A percentile compares a stretch with the other conserved stretches of the same genome.
Evolutionary conservation across 1,140 invertebrate species (phyloP).

Genomic region (Coelopa frigida): DNA sequence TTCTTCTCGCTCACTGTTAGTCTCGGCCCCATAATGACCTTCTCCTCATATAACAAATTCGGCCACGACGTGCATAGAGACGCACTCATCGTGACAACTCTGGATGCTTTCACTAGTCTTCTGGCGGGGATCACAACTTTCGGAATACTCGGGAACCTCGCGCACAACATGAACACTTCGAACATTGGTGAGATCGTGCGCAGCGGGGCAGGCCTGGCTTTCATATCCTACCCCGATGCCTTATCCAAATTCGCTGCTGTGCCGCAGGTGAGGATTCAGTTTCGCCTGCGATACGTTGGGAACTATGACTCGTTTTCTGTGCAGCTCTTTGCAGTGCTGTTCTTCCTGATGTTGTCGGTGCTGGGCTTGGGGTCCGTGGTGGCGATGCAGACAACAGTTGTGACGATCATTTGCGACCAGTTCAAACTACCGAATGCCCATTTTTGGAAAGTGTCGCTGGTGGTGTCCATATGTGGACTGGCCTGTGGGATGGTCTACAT

Average conservation of each 20-base stretch:
- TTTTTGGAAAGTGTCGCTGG: conserved; percentile 56
- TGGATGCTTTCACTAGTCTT: conserved; percentile 68
- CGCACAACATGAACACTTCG: conserved; percentile 51
- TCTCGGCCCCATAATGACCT: conserved; percentile 70
- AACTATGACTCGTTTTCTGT: too few species aligned
- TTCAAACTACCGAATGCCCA: conserved; percentile 60
- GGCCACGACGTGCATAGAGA: conserved; percentile 73
- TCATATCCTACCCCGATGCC: conserved; percentile 84
- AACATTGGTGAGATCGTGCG: conserved; percentile 53
- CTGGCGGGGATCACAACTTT: conserved; percentile 76
- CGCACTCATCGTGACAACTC: conserved; percentile 59
- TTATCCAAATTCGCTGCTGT: conserved; percentile 70
- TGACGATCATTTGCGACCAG: conserved; percentile 62
- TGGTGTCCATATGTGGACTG: conserved; percentile 56
- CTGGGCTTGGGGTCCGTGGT: conserved; percentile 70
- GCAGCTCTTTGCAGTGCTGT: conserved; percentile 70
- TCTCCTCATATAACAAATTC: conserved; percentile 78
- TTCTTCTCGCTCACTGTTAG: conserved; percentile 77
- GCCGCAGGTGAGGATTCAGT: too few species aligned
- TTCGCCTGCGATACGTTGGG: too few species aligned
- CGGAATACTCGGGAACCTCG: conserved; percentile 66
- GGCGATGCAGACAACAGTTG: conserved; percentile 57
- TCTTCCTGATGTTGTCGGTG: conserved; percentile 83
- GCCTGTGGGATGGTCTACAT: conserved; percentile 64
- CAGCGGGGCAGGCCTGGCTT: conserved; percentile 68